Percentiles rank a stretch among this genome's conserved stretches.
phyloP scores from a whole-genome alignment of 1,140 invertebrate genomes.

The Cyphomyrmex costatus region DNA sequence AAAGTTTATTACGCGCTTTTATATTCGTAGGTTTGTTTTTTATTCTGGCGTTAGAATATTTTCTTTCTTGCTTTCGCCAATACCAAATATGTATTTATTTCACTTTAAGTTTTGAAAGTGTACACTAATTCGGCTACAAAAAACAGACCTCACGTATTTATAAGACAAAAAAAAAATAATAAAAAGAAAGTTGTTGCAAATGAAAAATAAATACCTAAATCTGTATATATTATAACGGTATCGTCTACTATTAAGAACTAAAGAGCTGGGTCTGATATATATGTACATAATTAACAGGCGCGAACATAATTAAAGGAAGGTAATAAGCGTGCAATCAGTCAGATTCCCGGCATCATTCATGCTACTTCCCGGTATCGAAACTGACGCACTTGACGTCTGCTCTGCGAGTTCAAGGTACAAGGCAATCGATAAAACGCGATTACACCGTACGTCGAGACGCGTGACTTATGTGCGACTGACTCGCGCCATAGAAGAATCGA shows the following conservation, averaged over 20 bases:
- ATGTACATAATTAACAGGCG: slow-evolving; percentile 8
- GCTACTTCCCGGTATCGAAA: background rate
- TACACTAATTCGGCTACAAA: too few species aligned
- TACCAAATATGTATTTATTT: too few species aligned
- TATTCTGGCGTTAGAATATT: too few species aligned
- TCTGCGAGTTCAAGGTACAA: background rate
- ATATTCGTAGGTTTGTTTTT: background rate
- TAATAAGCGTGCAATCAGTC: slow-evolving; percentile 29
- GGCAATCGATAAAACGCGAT: slow-evolving; percentile 28
- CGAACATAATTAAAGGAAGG: background rate
- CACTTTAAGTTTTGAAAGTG: too few species aligned
- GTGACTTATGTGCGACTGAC: background rate
- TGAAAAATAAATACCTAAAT: background rate
- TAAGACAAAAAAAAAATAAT: background rate
- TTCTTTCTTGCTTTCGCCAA: too few species aligned
- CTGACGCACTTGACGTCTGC: background rate
- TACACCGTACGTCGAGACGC: background rate
- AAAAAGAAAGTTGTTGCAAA: background rate
- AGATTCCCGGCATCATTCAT: background rate
- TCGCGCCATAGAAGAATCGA: background rate
- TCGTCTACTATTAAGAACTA: background rate
- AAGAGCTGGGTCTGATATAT: background rate
- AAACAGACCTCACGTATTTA: background rate
- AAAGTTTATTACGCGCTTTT: background rate
- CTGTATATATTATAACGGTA: background rate